These are phyloP conservation scores for Phymanthus crucifer DNA, from an alignment of 92 coral and sea anemone species.

Conservation along the genomic window DNA sequence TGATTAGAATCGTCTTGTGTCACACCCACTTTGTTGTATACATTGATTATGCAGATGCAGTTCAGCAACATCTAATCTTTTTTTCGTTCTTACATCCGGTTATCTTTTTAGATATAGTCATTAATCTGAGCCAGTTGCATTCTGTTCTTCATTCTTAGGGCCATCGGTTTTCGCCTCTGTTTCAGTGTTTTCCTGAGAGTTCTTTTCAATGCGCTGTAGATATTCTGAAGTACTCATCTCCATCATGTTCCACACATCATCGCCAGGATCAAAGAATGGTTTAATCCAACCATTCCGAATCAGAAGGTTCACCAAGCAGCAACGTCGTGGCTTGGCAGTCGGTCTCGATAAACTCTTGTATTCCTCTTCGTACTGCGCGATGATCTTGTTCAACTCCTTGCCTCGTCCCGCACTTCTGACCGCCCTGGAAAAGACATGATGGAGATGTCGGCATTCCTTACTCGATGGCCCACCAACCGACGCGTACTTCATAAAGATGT, in stretches of 20 bases:
- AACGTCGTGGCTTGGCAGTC: conserved; percentile 18
- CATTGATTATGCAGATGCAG: no score
- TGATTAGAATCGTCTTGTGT: no score
- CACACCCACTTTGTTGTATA: no score
- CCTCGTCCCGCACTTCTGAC: conserved; percentile 24
- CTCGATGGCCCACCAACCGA: conserved; percentile 41
- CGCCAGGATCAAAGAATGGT: conserved; percentile 50
- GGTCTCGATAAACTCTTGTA: conserved; percentile 24
- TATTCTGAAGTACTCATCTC: conserved; percentile 8
- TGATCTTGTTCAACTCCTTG: conserved; percentile 18
- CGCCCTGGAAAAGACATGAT: conserved; percentile 17
- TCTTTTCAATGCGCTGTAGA: background rate
- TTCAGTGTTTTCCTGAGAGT: background rate
- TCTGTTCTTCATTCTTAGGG: background rate
- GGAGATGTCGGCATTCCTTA: conserved; percentile 40
- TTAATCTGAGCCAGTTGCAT: background rate
- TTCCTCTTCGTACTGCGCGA: conserved; percentile 26
- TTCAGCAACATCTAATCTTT: background rate
- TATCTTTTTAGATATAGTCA: no score
- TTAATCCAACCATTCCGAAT: conserved; percentile 36
- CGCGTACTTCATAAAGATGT: conserved; percentile 47
- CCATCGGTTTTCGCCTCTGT: background rate
- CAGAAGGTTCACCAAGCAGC: conserved; percentile 15
- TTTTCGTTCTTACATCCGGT: no score
- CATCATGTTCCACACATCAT: conserved; percentile 55